Percentiles rank a stretch among this genome's conserved stretches.
Conservation (phyloP, 2,113 vertebrate species). For the Corynorhinus townsendii region DNA sequence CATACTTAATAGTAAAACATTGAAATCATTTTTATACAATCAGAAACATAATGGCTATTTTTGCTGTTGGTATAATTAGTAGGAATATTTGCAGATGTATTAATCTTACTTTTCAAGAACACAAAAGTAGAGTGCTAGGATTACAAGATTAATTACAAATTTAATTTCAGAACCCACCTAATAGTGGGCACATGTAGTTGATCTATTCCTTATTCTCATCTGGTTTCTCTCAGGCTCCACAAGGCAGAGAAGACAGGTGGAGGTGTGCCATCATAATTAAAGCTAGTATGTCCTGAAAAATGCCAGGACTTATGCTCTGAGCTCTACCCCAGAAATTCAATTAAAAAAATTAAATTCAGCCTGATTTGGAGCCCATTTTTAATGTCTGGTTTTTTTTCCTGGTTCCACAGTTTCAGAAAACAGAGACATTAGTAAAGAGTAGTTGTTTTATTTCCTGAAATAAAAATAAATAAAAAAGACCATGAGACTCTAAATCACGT, state of each 20-base stretch:
- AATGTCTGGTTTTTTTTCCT: background rate
- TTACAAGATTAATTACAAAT: conserved; percentile 37
- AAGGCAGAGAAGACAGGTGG: background rate
- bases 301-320: background rate
- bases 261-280: background rate
- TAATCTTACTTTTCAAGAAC: background rate
- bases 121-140: background rate
- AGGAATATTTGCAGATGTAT: background rate
- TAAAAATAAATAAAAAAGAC: conserved; percentile 25
- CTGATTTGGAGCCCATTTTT: background rate
- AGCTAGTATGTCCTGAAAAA: background rate
- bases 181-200: background rate
- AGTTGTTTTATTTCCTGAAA: conserved; percentile 34
- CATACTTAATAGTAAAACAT: background rate
- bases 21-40: background rate
- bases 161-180: background rate
- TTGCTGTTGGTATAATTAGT: conserved; percentile 10
- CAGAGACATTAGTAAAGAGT: background rate
- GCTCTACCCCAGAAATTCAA: background rate
- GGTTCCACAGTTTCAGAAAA: conserved; percentile 30
- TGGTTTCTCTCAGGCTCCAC: background rate
- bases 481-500: background rate
- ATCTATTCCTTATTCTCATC: background rate
- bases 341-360: background rate
- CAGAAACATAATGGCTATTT: background rate